Evolutionary conservation across 2,797 vertebrate genomes (phyloP), one percentile per base, ranked within the genome.

Genomic region (Telmatherina bonti): DNA sequence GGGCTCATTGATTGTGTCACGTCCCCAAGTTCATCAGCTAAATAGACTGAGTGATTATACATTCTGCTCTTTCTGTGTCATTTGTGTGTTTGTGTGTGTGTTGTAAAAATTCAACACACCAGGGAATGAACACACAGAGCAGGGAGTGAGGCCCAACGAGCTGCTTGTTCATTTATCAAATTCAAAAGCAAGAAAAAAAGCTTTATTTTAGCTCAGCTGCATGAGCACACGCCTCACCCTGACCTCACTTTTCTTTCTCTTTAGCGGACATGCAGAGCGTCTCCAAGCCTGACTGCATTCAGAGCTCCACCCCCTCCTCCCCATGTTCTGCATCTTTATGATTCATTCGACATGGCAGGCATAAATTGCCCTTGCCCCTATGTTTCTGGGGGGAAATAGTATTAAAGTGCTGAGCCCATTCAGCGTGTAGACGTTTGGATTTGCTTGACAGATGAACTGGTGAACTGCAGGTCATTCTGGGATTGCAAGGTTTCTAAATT

Each of bases 1-100:
- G 72, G 72, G 75, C 70, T 86, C 80, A 85, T 77, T 82, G 75
- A 86, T 82, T 74, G 79, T 82, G 73, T 75, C 68, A 29, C 64
- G 76, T 83, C 73, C 72, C 62, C 45, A 35, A 60, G 74, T 85
- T 82, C 79, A 83, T 88, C 79, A 72, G 75, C 88, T 85, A 68
- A 75, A 63, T 71, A 70, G 66, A 85, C 69, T 1, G 11, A 70
- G 51, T 83, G 73, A 85, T 84, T 84, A 70, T 72, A 72, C 49
- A 73, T 80, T 77, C 53, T 67, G 70, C 38, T 71, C 22, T 70
- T 57, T 74, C 56, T 68, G 70, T 71, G 77, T 65, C 1, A 10
- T 59, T 36, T 55, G 54, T 52, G 64, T 67, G 62, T 33, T 31
- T 64, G 71, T 22, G 49, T 56, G 61, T 63, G 30, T 43, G 10